Evolutionary conservation across 2,113 vertebrate genomes (phyloP).

Genomic region (Cyphomyrus plagiostoma): DNA sequence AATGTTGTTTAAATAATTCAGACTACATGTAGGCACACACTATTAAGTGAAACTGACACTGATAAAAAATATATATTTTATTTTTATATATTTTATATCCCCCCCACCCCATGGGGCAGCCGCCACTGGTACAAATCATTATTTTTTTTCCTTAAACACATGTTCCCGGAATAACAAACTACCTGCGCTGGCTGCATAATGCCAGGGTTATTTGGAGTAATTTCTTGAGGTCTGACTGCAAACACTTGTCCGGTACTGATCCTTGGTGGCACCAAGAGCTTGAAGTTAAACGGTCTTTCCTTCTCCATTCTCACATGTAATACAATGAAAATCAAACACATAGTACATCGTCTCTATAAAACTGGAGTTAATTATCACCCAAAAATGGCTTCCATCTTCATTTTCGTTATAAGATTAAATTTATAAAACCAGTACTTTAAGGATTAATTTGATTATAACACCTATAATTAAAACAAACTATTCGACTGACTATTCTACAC

Average conservation of each 20-base stretch:
- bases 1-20: no score
- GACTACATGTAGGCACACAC: no score
- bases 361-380: not conserved
- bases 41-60: no score
- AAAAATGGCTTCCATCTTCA: not conserved
- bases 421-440: not conserved
- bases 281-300: constrained; percentile 56
- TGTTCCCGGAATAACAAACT: not conserved
- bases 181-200: constrained; percentile 12
- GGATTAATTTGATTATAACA: not conserved
- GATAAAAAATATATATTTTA: no score
- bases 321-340: constrained; percentile 4
- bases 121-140: not conserved
- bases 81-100: no score
- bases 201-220: constrained; percentile 9
- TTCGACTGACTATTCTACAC: not conserved
- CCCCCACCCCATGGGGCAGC: no score
- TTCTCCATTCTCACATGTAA: constrained; percentile 52
- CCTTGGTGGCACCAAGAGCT: constrained; percentile 56
- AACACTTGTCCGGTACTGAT: constrained; percentile 44
- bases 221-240: constrained; percentile 50
- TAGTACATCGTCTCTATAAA: not conserved
- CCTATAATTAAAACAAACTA: not conserved
- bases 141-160: not conserved
- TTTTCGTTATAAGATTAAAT: not conserved